Evolutionary conservation across 2,888 invertebrate genomes (phyloP).

Genomic region (Brenthis ino): DNA sequence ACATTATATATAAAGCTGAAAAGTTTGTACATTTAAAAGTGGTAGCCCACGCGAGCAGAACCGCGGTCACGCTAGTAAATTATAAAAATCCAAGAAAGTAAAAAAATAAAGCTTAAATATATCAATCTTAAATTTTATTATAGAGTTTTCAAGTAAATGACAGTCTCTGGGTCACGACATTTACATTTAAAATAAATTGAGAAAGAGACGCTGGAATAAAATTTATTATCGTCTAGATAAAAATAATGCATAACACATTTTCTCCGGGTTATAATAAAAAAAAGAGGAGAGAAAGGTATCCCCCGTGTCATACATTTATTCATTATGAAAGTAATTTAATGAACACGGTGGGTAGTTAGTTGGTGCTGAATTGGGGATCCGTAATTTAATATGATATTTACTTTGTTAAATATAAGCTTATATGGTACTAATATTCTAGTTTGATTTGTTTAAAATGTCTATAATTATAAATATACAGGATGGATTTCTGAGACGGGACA

Average conservation of each 20-base stretch:
- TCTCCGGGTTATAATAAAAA: constrained; percentile 67
- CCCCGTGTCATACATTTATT: constrained; percentile 74
- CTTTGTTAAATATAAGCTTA: constrained; percentile 2
- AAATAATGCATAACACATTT: constrained; percentile 64
- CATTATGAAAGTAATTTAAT: constrained; percentile 73
- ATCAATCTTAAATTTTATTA: constrained; percentile 20
- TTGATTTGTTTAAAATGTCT: too few species aligned
- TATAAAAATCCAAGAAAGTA: too few species aligned
- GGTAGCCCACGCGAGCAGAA: too few species aligned
- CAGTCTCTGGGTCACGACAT: constrained; percentile 51
- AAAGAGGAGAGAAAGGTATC: constrained; percentile 63
- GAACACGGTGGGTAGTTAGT: constrained; percentile 47
- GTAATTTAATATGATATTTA: constrained; percentile 12
- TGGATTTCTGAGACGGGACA: too few species aligned
- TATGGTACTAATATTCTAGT: neutral
- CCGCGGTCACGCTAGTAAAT: too few species aligned
- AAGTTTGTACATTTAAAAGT: too few species aligned
- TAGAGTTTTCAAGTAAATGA: constrained; percentile 7
- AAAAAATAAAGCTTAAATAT: neutral
- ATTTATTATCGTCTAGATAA: constrained; percentile 67
- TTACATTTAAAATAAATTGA: constrained; percentile 65
- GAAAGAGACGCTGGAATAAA: constrained; percentile 60
- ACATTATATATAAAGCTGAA: too few species aligned
- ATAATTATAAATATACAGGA: too few species aligned
- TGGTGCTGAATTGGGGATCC: constrained; percentile 15